Base-by-base conservation (phyloP, 2,113 vertebrate genomes). In the Salvelinus namaycush region DNA sequence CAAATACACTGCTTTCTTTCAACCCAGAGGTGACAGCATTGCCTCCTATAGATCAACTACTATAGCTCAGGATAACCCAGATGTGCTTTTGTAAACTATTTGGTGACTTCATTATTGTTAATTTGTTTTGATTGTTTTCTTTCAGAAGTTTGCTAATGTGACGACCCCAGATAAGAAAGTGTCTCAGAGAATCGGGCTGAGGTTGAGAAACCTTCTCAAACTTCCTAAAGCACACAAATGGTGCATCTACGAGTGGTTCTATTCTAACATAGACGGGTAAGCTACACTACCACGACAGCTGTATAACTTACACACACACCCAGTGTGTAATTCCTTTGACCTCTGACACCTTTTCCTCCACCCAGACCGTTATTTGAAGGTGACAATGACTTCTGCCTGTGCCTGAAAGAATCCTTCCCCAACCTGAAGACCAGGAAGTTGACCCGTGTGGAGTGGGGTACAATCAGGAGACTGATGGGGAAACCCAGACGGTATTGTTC, bases 241-340 rank as follows among this genome's bases (percentile, higher is more conserved):
- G 98, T 99, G 97, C 89, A 99, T 99, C 91, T 99, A 99, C 1
- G 98, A 99, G 84, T 99, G 97, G 97, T 99, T 99, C 92, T 99
- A 99, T 87, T 98, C 98, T 68, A 98, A 99, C 83, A 97, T 99
- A 84, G 98, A 99, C 93, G 97, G 96, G 98, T 99, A 95, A 77
- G 91, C 76, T 48, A 66, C 20, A 5, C 27, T 24, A 59, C 39
- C 22, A 62, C 7, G 3, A 16, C 54, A n/a, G 59, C n/a, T 62
- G 59, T 62, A 2, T 62, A 5, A 62, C 54, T 3, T 16, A 27
- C 31, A 18, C 68, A 51, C 31, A 27, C 4, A 0, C 9, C 44
- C 5, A 11, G n/a, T 24, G 6, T 9, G 18, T 5, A 22, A n/a
- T 62, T n/a, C 59, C 16, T 8, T 62, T 62, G 7, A 62, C n/a